Evolutionary conservation across 1,140 invertebrate species (phyloP), one percentile per base, ranked within the genome.

Genomic region (Piezodorus guildinii): DNA sequence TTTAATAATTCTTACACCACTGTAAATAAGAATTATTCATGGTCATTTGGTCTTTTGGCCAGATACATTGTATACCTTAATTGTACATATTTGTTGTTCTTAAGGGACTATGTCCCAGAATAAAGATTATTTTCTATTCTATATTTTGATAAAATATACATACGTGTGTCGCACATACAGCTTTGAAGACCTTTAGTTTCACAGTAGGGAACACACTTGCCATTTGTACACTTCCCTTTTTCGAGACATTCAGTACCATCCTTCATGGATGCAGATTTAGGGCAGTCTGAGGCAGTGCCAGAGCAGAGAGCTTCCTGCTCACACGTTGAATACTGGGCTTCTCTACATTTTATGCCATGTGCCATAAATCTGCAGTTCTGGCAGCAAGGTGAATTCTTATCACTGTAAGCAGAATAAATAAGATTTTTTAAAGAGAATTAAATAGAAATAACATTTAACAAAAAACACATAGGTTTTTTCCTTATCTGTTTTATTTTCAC

Each of bases 321-420:
- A 73, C 94, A 97, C 39, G 90, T 92, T 0, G 88, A 85, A 68
- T 88, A 86, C 71, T 91, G 88, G 0, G 88, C 89, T 68, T 92
- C 88, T 19, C 91, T 81, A 72, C 94, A 96, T 71, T 91, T 89
- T 9, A 86, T 79, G 0, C 85, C 86, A 9, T 80, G 77, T 64
- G 83, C 78, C 80, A 94, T 91, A 70, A 85, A 92, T 69, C 88
- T 83, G 71, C 94, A 96, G 68, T 86, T 85, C 73, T 88, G 84
- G 71, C 94, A 97, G 73, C 94, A 97, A 0, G 90, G 91, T 0
- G 92, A 93, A 74, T 97, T 96, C 72, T 92, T 92, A 74, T 96
- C 94, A 73, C 91, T 91, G 72, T 63, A 83, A 78, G 65, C 3
- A 23, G 27, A 56, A 14, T 5, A 16, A 56, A 56, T 39, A 10